Base-by-base conservation (phyloP, 23 tunicate genomes). In the Clavelina lepadiformis region DNA sequence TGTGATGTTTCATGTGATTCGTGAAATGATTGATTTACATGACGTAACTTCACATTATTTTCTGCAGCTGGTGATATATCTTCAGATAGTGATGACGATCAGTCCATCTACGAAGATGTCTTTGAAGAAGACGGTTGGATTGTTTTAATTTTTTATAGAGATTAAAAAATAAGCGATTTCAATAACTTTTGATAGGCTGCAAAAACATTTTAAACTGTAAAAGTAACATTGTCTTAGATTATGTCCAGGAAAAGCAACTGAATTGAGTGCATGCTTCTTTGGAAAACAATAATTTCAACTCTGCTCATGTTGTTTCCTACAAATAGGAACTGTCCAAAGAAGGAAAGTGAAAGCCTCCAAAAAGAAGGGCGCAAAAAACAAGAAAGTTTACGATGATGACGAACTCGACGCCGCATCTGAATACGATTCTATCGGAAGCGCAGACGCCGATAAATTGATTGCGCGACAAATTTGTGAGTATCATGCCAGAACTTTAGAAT, bases 71-170 rank as follows among this genome's bases (percentile, higher is more conserved):
- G 61, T 30, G 69, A 67, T 4, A 44, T 51, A 0, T 86, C 95
- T 1, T 77, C 95, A 2, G 67, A 65, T 15, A 75, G 68, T 19
- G 59, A 70, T 46, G 79, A 73, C 29, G 84, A 35, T 23, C 74
- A 86, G 25, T 86, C 95, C 19, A 78, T 86, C 27, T 86, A 86
- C 52, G 95, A 86, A 72, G 95, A 86, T 35, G 95, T 77, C 4
- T 86, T 86, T 46, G 63, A 64, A 13, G 95, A 78, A 27, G 95
- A 86, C 45, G 95, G 95, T 86, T 34, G 28, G 89, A 38, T 46
- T n/a, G n/a, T n/a, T n/a, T n/a, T n/a, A n/a, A n/a, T n/a, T n/a
- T n/a, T n/a, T n/a, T n/a, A n/a, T n/a, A n/a, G n/a, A n/a, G n/a
- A n/a, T n/a, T n/a, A n/a, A n/a, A n/a, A n/a, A n/a, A n/a, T n/a